These are phyloP conservation scores for Drosophila aff. DNA, from an alignment of 1,140 invertebrate species.

Conservation along the genomic window DNA sequence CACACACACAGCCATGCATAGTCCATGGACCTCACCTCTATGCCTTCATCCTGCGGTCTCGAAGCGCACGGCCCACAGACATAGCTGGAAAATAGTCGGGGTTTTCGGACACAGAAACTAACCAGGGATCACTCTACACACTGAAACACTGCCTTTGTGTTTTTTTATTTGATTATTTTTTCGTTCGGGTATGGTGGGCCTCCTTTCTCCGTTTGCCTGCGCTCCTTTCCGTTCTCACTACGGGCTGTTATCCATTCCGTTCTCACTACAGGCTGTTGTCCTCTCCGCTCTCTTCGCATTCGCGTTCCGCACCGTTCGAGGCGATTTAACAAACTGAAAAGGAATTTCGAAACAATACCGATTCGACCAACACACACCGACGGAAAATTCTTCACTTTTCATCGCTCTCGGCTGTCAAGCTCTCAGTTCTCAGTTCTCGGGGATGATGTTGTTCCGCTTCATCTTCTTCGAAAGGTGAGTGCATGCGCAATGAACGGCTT, in stretches of 20 bases:
- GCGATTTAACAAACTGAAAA: slow-evolving; percentile 78
- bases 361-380: slow-evolving; percentile 26
- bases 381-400: slow-evolving; percentile 49
- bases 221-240: slow-evolving; percentile 31
- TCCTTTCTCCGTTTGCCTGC: slow-evolving; percentile 41
- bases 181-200: slow-evolving; percentile 8
- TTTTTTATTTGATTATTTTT: slow-evolving; percentile 1
- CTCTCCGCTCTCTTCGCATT: slow-evolving; percentile 40
- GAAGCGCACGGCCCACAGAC: slow-evolving; percentile 64
- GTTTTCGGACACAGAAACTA: slow-evolving; percentile 19
- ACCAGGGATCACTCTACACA: slow-evolving; percentile 25
- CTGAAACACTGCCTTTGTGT: slow-evolving; percentile 9
- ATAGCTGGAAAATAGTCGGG: slow-evolving; percentile 27
- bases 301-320: slow-evolving; percentile 71
- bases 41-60: slow-evolving; percentile 55
- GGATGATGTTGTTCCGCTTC: slow-evolving; percentile 34
- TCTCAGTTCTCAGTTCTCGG: slow-evolving; percentile 21
- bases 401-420: not conserved
- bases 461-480: slow-evolving; percentile 4
- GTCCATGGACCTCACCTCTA: slow-evolving; percentile 65
- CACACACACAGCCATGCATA: not conserved
- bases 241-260: slow-evolving; percentile 32
- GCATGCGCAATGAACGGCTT: slow-evolving; percentile 49
- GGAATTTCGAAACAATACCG: slow-evolving; percentile 47
- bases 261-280: slow-evolving; percentile 32